Evolutionary conservation across 1,140 invertebrate genomes (phyloP), one percentile per base, ranked within the genome.

Genomic region (Zaprionus ornatus): DNA sequence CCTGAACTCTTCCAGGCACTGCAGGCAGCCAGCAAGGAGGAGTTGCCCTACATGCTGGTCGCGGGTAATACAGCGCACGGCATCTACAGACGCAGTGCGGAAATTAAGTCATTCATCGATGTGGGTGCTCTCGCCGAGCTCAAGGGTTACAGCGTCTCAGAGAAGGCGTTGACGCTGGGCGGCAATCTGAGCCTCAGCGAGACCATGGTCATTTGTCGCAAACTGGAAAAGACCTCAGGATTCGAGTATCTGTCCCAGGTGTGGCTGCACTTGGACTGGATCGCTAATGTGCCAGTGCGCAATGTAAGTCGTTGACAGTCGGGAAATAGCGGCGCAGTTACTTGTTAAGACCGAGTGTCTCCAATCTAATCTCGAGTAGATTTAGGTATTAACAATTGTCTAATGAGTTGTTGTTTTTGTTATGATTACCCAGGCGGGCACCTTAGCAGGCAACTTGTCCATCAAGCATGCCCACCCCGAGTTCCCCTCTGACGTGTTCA

Each of bases 401-500:
- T 52, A 60, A 76, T 72, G 42, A 63, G 55, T 71, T 40, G 4
- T 4, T 48, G 17, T 48, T 48, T 62, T 76, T 48, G 15, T 57
- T 54, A 70, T 76, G 3, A 42, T 84, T 63, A 60, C 54, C 23
- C 66, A 92, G 91, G 82, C 96, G 66, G 96, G 95, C 72, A 96
- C 95, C 12, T 91, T 97, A 75, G 97, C 96, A 45, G 97, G 97
- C 54, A 97, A 98, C 82, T 91, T 98, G 59, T 95, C 95, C 93
- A 94, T 97, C 75, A 97, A 97, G 92, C 94, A 97, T 78, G 78
- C 91, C 9, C 94, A 96, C 71, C 93, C 93, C 5, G 94, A 96
- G 74, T 97, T 97, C 90, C 96, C 95, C 10, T 97, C 96, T 0
- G 96, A 97, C 90, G 86, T 97, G 9, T 97, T 96, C 86, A 88